These are phyloP conservation scores for Pelochelys cantorii DNA, from an alignment of 2,797 vertebrate species.

Conservation along the genomic window DNA sequence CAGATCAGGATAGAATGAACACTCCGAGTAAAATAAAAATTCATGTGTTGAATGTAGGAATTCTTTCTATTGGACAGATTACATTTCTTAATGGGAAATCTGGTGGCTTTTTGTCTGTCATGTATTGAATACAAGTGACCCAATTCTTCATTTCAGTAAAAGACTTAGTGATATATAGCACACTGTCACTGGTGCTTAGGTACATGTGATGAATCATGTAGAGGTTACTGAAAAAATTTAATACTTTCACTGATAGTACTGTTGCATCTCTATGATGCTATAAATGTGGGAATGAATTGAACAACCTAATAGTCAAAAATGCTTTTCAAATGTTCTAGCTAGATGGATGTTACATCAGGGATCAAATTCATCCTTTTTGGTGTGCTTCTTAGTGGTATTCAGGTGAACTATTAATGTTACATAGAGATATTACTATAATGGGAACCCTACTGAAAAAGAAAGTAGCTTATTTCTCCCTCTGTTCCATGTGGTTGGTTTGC, in stretches of 20 bases:
- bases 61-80: not conserved
- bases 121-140: not conserved
- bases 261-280: constrained; percentile 20
- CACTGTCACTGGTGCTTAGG: not conserved
- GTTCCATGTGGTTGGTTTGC: constrained; percentile 60
- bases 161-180: constrained; percentile 14
- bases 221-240: constrained; percentile 52
- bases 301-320: constrained; percentile 48
- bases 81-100: not conserved
- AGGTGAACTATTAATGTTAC: constrained; percentile 57
- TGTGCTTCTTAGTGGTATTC: constrained; percentile 29
- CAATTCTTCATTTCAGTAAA: constrained; percentile 46
- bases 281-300: constrained; percentile 60
- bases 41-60: not conserved
- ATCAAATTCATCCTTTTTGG: constrained; percentile 64
- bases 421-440: constrained; percentile 51
- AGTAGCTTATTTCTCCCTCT: constrained; percentile 67
- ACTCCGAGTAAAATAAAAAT: not conserved
- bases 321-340: constrained; percentile 51
- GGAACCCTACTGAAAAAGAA: constrained; percentile 65
- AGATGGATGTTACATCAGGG: constrained; percentile 44
- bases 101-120: not conserved
- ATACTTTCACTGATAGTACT: constrained; percentile 41
- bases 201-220: constrained; percentile 44
- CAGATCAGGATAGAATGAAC: not conserved